Evolutionary conservation across 2,797 vertebrate genomes (phyloP), one percentile per base, ranked within the genome.

Genomic region (Aldrovandia affinis): DNA sequence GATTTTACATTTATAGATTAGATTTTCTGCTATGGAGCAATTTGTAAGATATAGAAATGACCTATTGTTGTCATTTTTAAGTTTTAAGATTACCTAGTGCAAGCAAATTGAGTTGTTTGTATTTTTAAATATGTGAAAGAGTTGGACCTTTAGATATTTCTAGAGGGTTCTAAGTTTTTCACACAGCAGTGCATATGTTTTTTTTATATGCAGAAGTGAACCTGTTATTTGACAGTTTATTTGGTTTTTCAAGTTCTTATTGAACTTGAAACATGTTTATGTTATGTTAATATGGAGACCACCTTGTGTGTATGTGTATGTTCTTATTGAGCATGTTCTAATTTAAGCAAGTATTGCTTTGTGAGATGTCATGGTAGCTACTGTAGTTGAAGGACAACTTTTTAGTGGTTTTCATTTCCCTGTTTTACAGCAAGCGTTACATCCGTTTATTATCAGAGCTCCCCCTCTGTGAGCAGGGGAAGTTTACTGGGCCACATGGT

Each of bases 401-500:
- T 77, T 25, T 25, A 70, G 73, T 47, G 39, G 42, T n/a, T 47
- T 25, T 25, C 0, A 14, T 44, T 77, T 77, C 70, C 39, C 73
- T 77, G 73, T 47, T 42, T n/a, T 9, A n/a, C 39, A 77, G 42
- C 22, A 47, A 77, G 18, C 28, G 22, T 77, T 77, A 44, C 20
- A 77, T 39, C 73, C n/a, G 42, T n/a, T 77, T 77, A 77, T 47
- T 77, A 44, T 10, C 42, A 47, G 73, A 47, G 73, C 39, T 77
- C 73, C 47, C 22, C 15, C 73, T 77, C 42, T 77, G 39, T 25
- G 73, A 47, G 55, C 4, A 30, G 73, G 73, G 39, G 42, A 77
- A 77, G 73, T 39, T 77, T 77, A 77, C 39, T 77, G 9, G 25
- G 73, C n/a, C 2, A 77, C 73, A 77, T 77, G 73, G 73, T 47